Evolutionary conservation across 1,140 invertebrate genomes (phyloP).

Genomic region (Nixonia krombeini): DNA sequence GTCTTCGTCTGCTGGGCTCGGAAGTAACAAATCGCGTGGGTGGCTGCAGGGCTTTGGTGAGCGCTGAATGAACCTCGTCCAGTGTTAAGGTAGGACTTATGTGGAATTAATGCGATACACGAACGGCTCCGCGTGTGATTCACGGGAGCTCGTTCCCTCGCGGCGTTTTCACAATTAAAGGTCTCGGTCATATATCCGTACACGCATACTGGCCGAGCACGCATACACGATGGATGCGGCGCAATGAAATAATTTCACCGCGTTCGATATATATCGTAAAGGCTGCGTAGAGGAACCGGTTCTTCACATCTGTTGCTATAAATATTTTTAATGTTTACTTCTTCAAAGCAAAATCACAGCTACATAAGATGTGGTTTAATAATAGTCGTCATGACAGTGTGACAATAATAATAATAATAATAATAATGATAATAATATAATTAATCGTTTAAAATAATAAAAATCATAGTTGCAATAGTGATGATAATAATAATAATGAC

Average conservation of each 20-base stretch:
- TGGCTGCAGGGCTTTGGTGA: conserved; percentile 42
- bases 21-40: conserved; percentile 49
- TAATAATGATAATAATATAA: conserved; percentile 53
- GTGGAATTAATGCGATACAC: conserved; percentile 50
- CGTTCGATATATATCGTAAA: conserved; percentile 42
- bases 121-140: conserved; percentile 45
- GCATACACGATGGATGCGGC: conserved; percentile 45
- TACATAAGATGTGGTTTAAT: conserved; percentile 71
- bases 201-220: conserved; percentile 27
- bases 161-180: conserved; percentile 48
- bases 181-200: conserved; percentile 49
- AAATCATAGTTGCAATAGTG: too few species aligned
- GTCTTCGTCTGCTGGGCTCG: conserved; percentile 33
- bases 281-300: conserved; percentile 45
- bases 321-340: conserved; percentile 73
- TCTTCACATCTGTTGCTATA: conserved; percentile 63
- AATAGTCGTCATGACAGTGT: conserved; percentile 55
- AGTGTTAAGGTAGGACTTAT: conserved; percentile 50
- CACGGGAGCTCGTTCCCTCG: conserved; percentile 44
- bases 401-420: conserved; percentile 54
- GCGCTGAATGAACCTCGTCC: conserved; percentile 41
- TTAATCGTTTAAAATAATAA: conserved; percentile 51
- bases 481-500: too few species aligned
- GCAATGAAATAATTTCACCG: conserved; percentile 49
- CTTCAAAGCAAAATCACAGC: conserved; percentile 72